phyloP scores from a whole-genome alignment of 2,888 invertebrate species.

The Agrochola lota region DNA sequence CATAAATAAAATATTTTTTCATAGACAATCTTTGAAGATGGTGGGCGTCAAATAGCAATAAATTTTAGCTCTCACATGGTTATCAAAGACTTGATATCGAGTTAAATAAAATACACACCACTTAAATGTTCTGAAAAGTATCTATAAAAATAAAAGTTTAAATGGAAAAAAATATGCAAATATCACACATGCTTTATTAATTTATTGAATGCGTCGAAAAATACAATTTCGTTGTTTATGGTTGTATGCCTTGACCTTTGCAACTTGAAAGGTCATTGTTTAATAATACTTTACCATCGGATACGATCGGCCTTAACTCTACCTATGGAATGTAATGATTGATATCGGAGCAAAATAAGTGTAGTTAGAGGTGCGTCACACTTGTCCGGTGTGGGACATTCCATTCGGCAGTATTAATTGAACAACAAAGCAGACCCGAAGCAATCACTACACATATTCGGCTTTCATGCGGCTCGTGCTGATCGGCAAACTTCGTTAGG shows the following conservation, averaged over 20 bases:
- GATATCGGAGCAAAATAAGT: neutral
- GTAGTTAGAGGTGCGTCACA: neutral
- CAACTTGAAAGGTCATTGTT: neutral
- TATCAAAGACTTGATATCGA: slow-evolving; percentile 16
- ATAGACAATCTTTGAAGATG: neutral
- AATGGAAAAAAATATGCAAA: neutral
- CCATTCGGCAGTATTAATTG: neutral
- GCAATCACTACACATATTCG: neutral
- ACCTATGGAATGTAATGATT: neutral
- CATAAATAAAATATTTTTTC: slow-evolving; percentile 24
- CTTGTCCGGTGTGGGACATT: neutral
- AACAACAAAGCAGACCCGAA: neutral
- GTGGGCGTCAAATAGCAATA: slow-evolving; percentile 44
- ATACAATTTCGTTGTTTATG: neutral
- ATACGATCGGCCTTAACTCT: neutral
- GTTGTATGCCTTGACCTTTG: slow-evolving; percentile 5
- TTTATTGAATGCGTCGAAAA: neutral
- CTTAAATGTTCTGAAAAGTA: slow-evolving; percentile 4
- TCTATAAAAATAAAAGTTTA: neutral
- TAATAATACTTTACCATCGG: neutral
- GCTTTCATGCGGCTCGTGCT: neutral
- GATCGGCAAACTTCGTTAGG: neutral
- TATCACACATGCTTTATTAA: neutral
- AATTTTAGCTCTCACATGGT: slow-evolving; percentile 5
- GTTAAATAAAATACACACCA: neutral